Evolutionary conservation across 1,140 invertebrate species (phyloP), one percentile per base, ranked within the genome.

Genomic region (Musca vetustissima): DNA sequence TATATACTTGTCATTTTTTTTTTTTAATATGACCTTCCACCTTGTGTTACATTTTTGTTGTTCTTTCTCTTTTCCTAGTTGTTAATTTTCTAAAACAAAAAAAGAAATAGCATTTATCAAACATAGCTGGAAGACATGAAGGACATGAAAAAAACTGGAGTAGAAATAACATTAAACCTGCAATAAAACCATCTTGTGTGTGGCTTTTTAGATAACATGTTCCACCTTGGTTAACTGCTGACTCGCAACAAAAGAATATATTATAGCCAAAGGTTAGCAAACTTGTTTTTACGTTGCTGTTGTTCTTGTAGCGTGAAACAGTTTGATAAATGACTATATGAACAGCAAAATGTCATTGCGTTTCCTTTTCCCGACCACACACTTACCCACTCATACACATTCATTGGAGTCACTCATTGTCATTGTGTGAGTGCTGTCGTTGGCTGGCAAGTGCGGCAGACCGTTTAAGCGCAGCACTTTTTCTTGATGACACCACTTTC

Each of bases 271-370:
- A 61, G 57, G 57, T n/a, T 36, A 59, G 55, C 55, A 59, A 59
- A 59, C 28, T 59, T 59, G 14, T 28, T 59, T 59, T 14, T 59
- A 15, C 25, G 28, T n/a, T n/a, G 49, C 21, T 1, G 4, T 17
- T 13, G 13, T 28, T 28, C 28, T 28, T 52, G 49, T 14, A 21
- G 8, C 9, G 14, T 9, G 13, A 52, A 52, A 52, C 57, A 36
- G 11, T 43, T 43, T 61, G 57, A 61, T 61, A 61, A 61, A 61
- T 61, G 57, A 61, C 57, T 43, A 21, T 61, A 61, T 61, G 57
- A 61, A 61, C 57, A 43, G 57, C 57, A 61, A 61, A 61, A 61
- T 61, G 57, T 61, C 57, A 61, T 32, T 61, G 28, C n/a, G 57
- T 61, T 43, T 61, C 28, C 15, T 57, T 14, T 25, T 21, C 25